These are phyloP conservation scores for Crax fasciolata DNA, from an alignment of 2,797 vertebrate species.

Conservation along the genomic window DNA sequence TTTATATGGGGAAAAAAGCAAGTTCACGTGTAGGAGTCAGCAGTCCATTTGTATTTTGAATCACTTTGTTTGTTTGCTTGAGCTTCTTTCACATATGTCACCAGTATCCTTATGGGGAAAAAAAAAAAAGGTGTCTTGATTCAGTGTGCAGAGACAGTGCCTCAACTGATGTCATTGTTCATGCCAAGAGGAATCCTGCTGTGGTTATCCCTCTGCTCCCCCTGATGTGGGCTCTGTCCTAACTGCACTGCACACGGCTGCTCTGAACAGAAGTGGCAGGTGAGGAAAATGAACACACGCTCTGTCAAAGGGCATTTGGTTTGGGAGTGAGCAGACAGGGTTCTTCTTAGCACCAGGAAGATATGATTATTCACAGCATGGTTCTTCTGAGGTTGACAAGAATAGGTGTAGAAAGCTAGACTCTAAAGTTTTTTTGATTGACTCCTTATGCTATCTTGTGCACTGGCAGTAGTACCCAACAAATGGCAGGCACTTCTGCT, in stretches of 20 bases:
- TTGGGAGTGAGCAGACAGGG: neutral
- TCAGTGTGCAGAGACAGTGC: neutral
- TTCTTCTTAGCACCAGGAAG: constrained; percentile 45
- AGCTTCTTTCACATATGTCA: neutral
- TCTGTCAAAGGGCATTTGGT: constrained; percentile 42
- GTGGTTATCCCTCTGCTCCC: neutral
- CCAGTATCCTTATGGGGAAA: neutral
- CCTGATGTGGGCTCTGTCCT: neutral
- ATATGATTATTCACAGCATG: constrained; percentile 49
- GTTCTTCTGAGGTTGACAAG: constrained; percentile 58
- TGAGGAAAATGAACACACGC: constrained; percentile 28
- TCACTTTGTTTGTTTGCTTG: neutral
- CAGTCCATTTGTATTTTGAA: neutral
- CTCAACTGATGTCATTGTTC: neutral
- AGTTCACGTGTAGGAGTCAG: neutral
- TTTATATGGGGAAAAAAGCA: neutral
- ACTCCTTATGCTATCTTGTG: constrained; percentile 40
- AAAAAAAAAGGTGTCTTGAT: neutral
- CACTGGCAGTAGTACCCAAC: constrained; percentile 25
- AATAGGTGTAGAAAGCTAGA: constrained; percentile 4
- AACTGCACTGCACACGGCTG: neutral
- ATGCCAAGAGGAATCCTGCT: neutral
- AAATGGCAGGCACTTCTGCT: constrained; percentile 17
- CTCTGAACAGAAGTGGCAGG: constrained; percentile 58
- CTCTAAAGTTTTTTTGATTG: constrained; percentile 49